Evolutionary conservation across 2,113 vertebrate species (phyloP), one percentile per base, ranked within the genome.

Genomic region (Pteronura brasiliensis): DNA sequence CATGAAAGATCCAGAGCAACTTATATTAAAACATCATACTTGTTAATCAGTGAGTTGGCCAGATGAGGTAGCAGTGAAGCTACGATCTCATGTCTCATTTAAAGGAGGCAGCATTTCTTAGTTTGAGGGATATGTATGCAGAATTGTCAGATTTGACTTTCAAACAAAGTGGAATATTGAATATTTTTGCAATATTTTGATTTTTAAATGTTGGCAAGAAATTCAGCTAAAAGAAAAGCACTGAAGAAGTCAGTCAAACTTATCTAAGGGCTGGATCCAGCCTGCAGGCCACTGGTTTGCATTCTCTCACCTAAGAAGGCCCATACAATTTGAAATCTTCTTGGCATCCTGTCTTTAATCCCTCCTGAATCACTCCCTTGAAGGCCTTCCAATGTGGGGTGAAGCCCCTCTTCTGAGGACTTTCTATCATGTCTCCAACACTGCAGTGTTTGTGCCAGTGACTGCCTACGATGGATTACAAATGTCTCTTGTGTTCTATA

Each of bases 181-280:
- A 23, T 27, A 42, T 63, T 52, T 55, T 44, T 82, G n/a, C 11
- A 85, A 72, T 57, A 71, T 72, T 93, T 88, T 44, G 17, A 88
- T 88, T 63, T 81, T 84, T 88, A 90, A 90, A 94, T 71, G 21
- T 90, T 94, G 55, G 69, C 29, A 69, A 94, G 80, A 87, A 81
- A 52, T 61, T 47, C 25, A 20, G 20, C 8, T 44, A 63, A 87
- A 79, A 79, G 47, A 49, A 52, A 95, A 87, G 67, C 23, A 74
- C 39, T 1, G 20, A 34, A 49, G 13, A 61, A 74, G 25, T 61
- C 14, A 17, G 42, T 59, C 25, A 47, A 47, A 65, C 6, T 55
- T 44, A 29, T 12, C 36, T 36, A 31, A 57, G 52, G n/a, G 63
- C 12, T 13, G 55, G 59, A 44, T 42, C 12, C 44, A 61, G 21